phyloP scores from a whole-genome alignment of 2,797 vertebrate genomes.

The Thunnus albacares region DNA sequence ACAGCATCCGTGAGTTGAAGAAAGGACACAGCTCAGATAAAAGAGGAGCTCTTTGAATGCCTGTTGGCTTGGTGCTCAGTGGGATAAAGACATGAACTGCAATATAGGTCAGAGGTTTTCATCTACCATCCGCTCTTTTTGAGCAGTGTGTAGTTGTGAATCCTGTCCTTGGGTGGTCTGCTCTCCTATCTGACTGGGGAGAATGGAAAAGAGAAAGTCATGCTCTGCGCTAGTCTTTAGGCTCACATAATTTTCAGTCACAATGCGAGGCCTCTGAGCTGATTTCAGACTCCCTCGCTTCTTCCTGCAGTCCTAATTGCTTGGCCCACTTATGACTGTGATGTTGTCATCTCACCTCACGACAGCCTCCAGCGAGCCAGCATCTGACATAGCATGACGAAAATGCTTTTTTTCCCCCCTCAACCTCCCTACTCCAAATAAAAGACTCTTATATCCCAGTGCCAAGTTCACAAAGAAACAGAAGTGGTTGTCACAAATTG shows the following conservation, averaged over 20 bases:
- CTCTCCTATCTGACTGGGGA: conserved; percentile 13
- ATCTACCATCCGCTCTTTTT: conserved; percentile 43
- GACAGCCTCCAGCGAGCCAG: conserved; percentile 49
- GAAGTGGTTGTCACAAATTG: conserved; percentile 53
- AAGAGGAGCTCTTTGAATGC: conserved; percentile 50
- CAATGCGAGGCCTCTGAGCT: conserved; percentile 33
- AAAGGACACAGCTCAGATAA: conserved; percentile 62
- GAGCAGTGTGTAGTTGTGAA: conserved; percentile 38
- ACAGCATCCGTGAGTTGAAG: conserved; percentile 44
- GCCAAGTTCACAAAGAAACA: conserved; percentile 46
- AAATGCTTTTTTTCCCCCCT: conserved; percentile 7
- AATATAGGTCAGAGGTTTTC: conserved; percentile 61
- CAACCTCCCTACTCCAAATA: conserved; percentile 37
- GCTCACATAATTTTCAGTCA: conserved; percentile 47
- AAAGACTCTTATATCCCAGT: conserved; percentile 16
- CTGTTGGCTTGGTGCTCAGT: conserved; percentile 55
- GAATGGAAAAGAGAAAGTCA: conserved; percentile 40
- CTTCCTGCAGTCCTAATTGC: conserved; percentile 68
- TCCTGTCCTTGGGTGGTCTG: conserved; percentile 56
- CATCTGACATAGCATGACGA: conserved; percentile 60
- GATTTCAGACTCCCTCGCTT: conserved; percentile 53
- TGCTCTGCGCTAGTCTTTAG: conserved; percentile 38
- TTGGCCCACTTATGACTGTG: conserved; percentile 65
- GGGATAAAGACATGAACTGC: conserved; percentile 63
- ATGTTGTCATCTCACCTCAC: conserved; percentile 64